Percentiles rank a stretch among this genome's conserved stretches.
Evolutionary conservation across 2,797 vertebrate genomes (phyloP).

Genomic region (Acomys russatus): DNA sequence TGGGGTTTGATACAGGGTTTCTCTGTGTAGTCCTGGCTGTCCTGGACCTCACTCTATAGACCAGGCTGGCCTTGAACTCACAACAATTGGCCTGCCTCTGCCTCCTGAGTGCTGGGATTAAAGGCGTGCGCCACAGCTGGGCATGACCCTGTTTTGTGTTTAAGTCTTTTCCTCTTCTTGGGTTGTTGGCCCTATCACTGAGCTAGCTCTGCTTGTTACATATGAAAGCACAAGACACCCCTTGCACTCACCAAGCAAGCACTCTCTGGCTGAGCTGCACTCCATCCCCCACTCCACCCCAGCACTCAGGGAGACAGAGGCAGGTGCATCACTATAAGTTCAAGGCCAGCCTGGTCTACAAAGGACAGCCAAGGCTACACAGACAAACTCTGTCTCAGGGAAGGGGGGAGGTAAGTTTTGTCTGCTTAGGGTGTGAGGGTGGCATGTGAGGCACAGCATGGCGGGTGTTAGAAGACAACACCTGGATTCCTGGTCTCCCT

Average conservation of each 20-base stretch:
- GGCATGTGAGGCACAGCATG: not conserved
- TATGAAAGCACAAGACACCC: not conserved
- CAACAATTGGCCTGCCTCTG: not conserved
- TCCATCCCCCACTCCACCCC: not conserved
- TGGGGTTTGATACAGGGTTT: not conserved
- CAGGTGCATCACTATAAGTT: no score
- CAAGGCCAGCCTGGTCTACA: no score
- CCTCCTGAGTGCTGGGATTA: not conserved
- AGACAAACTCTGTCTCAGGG: no score
- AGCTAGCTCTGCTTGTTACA: not conserved
- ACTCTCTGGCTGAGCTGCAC: not conserved
- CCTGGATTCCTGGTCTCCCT: not conserved
- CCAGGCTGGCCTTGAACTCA: not conserved
- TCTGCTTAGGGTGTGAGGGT: no score
- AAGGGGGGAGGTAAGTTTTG: no score
- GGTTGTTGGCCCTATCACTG: not conserved
- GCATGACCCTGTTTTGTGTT: not conserved
- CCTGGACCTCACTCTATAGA: not conserved
- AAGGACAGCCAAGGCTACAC: no score
- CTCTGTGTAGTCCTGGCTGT: not conserved
- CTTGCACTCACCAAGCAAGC: no score
- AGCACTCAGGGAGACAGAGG: no score
- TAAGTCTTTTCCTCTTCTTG: not conserved
- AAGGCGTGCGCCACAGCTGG: not conserved
- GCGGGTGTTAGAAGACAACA: not conserved